Conservation (phyloP, 2,797 vertebrate species). For the Coracias cyanogaster region DNA sequence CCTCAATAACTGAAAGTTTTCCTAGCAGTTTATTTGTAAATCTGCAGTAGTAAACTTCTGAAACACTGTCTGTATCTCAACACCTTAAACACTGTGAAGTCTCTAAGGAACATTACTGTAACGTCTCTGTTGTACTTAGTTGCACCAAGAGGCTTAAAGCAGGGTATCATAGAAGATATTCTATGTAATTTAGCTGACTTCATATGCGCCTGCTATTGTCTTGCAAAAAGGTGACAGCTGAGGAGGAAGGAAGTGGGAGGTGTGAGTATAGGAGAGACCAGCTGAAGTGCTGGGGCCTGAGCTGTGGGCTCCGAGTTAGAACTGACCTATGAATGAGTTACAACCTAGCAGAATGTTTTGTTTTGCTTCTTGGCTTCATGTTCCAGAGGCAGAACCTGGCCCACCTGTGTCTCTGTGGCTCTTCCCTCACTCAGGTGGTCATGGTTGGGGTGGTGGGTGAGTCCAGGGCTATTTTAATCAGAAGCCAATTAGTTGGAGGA, state of each 20-base stretch:
- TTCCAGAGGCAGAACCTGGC: no score
- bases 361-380: no score
- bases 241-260: not conserved
- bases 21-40: not conserved
- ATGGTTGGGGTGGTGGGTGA: no score
- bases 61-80: not conserved
- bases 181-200: not conserved
- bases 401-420: no score
- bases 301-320: no score
- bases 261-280: not conserved
- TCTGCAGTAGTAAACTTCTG: not conserved
- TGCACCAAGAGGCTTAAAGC: not conserved
- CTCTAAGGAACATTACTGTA: not conserved
- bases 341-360: no score
- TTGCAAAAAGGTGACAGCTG: not conserved
- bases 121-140: not conserved
- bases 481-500: no score
- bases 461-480: no score
- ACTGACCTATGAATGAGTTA: no score
- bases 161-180: not conserved
- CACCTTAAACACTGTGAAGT: not conserved
- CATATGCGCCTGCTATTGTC: not conserved
- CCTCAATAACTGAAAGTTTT: not conserved
- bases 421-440: no score
- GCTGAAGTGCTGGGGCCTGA: no score